A percentile compares a stretch with the other conserved stretches of the same genome.
Conservation (phyloP, 1,140 invertebrate species). For the Anastatus disparis region DNA sequence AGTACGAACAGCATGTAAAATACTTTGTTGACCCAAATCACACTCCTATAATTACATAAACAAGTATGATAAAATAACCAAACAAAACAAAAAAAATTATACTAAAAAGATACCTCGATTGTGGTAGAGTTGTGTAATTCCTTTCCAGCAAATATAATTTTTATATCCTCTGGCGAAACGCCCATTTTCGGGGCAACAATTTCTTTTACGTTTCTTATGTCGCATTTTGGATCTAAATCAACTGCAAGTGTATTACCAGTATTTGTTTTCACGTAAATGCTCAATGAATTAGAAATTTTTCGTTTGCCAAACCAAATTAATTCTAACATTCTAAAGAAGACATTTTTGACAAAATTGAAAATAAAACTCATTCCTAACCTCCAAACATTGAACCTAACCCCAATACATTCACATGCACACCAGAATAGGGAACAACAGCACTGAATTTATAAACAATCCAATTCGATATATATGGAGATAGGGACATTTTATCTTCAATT, state of each 20-base stretch:
- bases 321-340: slow-evolving; percentile 73
- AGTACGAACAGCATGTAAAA: slow-evolving; percentile 78
- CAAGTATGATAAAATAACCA: background rate
- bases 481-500: too few relatives aligned
- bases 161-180: slow-evolving; percentile 76
- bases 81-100: slow-evolving; percentile 21
- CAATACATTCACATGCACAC: background rate
- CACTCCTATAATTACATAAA: slow-evolving; percentile 72
- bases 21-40: slow-evolving; percentile 84
- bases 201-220: slow-evolving; percentile 80
- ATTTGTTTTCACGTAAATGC: slow-evolving; percentile 79
- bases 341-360: slow-evolving; percentile 67
- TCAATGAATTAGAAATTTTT: slow-evolving; percentile 72
- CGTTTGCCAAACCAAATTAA: slow-evolving; percentile 72
- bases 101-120: slow-evolving; percentile 71
- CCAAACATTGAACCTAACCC: slow-evolving; percentile 30
- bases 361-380: slow-evolving; percentile 70
- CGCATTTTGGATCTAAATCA: slow-evolving; percentile 80
- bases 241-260: slow-evolving; percentile 75
- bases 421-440: background rate
- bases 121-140: slow-evolving; percentile 79
- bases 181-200: slow-evolving; percentile 76
- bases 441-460: background rate
- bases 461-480: too few relatives aligned
- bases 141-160: slow-evolving; percentile 88